Evolutionary conservation across 2,113 vertebrate species (phyloP).

Genomic region (Syngnathoides biaculeatus): DNA sequence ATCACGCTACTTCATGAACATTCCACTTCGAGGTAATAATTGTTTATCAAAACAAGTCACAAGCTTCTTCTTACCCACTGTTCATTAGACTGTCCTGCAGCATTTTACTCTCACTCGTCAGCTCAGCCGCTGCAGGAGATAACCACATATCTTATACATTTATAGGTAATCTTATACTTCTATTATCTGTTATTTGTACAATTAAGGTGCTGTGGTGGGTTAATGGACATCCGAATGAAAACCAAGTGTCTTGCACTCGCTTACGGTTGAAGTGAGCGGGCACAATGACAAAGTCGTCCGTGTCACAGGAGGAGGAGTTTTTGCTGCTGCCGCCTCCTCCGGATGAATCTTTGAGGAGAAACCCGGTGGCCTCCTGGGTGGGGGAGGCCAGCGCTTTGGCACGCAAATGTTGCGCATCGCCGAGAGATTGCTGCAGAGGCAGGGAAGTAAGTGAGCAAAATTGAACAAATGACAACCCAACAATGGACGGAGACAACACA

Average conservation of each 20-base stretch:
- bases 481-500: background rate
- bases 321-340: slow-evolving; percentile 85
- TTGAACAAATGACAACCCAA: slow-evolving; percentile 8
- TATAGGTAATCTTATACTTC: background rate
- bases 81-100: slow-evolving; percentile 89
- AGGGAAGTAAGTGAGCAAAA: slow-evolving; percentile 9
- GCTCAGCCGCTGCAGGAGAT: slow-evolving; percentile 73
- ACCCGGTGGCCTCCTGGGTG: slow-evolving; percentile 79
- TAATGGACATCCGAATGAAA: background rate
- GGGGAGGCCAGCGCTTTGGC: slow-evolving; percentile 83
- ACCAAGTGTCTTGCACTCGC: slow-evolving; percentile 26
- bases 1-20: background rate
- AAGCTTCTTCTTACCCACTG: slow-evolving; percentile 80
- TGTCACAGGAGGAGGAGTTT: slow-evolving; percentile 92
- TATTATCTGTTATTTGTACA: background rate
- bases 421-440: slow-evolving; percentile 81
- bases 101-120: slow-evolving; percentile 82
- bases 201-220: background rate
- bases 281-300: slow-evolving; percentile 96
- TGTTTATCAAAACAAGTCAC: background rate
- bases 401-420: slow-evolving; percentile 85
- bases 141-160: background rate
- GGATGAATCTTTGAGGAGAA: slow-evolving; percentile 85
- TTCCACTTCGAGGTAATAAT: too few relatives aligned
- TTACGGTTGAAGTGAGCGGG: slow-evolving; percentile 89